phyloP scores from a whole-genome alignment of 2,888 invertebrate species.

The Lypha dubia region DNA sequence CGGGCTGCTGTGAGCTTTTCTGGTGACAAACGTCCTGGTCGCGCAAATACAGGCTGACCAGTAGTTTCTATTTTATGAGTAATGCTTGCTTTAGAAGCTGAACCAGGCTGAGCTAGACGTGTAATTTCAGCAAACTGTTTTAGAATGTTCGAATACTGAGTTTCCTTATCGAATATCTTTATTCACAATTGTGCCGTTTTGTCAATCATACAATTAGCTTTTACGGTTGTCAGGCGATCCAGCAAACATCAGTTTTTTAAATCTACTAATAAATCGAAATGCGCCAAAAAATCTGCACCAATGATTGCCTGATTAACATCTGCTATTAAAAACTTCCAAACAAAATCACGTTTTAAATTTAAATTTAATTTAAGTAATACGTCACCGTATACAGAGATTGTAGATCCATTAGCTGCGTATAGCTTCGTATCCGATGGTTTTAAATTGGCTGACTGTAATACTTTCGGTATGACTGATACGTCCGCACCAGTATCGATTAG shows the following conservation, averaged over 20 bases:
- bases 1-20: constrained; percentile 71
- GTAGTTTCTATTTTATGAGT: constrained; percentile 34
- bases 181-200: constrained; percentile 14
- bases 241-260: constrained; percentile 27
- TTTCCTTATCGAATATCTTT: constrained; percentile 23
- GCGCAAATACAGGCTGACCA: constrained; percentile 48
- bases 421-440: too few species aligned
- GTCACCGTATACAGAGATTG: too few species aligned
- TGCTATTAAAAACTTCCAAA: too few species aligned
- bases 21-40: constrained; percentile 76
- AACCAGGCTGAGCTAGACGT: constrained; percentile 21
- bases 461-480: too few species aligned
- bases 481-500: too few species aligned
- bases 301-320: too few species aligned
- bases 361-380: too few species aligned
- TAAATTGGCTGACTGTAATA: too few species aligned
- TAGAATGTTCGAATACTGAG: constrained; percentile 30
- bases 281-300: constrained; percentile 30
- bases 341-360: too few species aligned
- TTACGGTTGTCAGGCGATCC: constrained; percentile 21
- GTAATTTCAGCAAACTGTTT: constrained; percentile 47
- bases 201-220: constrained; percentile 34
- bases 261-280: constrained; percentile 42
- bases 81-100: constrained; percentile 25
- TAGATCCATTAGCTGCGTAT: too few species aligned